Evolutionary conservation across 2,888 invertebrate species (phyloP), one percentile per base, ranked within the genome.

Genomic region (Athripsodes cinereus): DNA sequence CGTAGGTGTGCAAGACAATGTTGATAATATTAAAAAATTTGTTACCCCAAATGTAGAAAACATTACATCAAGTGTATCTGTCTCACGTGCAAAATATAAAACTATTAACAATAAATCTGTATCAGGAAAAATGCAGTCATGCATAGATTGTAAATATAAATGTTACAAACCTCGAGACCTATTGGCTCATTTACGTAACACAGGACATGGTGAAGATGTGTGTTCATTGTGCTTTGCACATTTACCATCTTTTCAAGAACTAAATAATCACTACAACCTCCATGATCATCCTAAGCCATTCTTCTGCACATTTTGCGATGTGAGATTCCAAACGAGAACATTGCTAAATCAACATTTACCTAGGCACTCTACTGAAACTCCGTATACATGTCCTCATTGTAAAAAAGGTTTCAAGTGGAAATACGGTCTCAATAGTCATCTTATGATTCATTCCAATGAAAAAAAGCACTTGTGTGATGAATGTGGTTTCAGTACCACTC

Each of bases 351-450:
- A 76, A 8, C 81, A 81, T 65, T 68, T 75, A n/a, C 81, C 81
- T 1, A 80, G 79, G 61, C 81, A 82, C 64, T 78, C 78, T 1
- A 72, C 71, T 1, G 74, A 75, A 57, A 79, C 79, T 18, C 81
- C 81, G 1, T 80, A 75, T 66, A 70, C 73, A 0, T 81, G 81
- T 62, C 69, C 71, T 1, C 72, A 75, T 31, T 81, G 81, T 64
- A 69, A 71, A 13, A 73, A 75, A 60, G 78, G 77, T 0, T 82
- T 82, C 66, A 82, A 81, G 64, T 81, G 81, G 81, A 81, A 81
- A 53, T 81, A 81, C 65, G 79, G 80, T 0, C 69, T 82, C 0
- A 78, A 73, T 58, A 77, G 78, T 26, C 82, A 83, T 65, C 71
- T 80, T 68, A 71, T 79, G 64, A 68, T 72, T 34, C 73, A 82